Conservation (phyloP, 2,888 invertebrate genomes). For the Lycocerus yunnanus region DNA sequence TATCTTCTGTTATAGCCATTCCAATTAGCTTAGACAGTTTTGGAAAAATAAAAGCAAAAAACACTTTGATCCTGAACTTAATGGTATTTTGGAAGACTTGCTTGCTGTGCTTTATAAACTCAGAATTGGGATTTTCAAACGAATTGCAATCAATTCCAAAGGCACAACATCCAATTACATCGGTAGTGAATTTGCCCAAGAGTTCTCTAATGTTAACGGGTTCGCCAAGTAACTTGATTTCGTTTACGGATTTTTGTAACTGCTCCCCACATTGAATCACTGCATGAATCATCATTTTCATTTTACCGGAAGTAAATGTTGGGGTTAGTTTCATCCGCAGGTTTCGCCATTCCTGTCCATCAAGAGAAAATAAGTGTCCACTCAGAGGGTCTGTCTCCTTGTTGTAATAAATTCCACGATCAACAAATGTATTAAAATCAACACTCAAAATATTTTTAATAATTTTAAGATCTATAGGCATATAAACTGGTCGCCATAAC, state of each 20-base stretch:
- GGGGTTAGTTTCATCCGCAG: slow-evolving; percentile 52
- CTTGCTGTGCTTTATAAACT: slow-evolving; percentile 47
- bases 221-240: slow-evolving; percentile 29
- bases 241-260: slow-evolving; percentile 40
- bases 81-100: slow-evolving; percentile 18
- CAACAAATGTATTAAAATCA: slow-evolving; percentile 50
- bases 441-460: slow-evolving; percentile 47
- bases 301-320: slow-evolving; percentile 55
- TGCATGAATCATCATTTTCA: slow-evolving; percentile 53
- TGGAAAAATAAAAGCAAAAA: slow-evolving; percentile 53
- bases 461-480: slow-evolving; percentile 46
- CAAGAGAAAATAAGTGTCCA: slow-evolving; percentile 41
- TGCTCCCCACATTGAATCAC: slow-evolving; percentile 43
- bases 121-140: slow-evolving; percentile 57
- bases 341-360: slow-evolving; percentile 53
- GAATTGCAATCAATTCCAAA: slow-evolving; percentile 63
- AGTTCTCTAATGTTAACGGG: slow-evolving; percentile 55
- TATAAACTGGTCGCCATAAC: slow-evolving; percentile 39
- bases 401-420: slow-evolving; percentile 45
- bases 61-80: slow-evolving; percentile 42
- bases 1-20: slow-evolving; percentile 31
- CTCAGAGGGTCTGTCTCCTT: slow-evolving; percentile 45
- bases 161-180: slow-evolving; percentile 61
- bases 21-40: slow-evolving; percentile 47
- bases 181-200: slow-evolving; percentile 56